Percentiles rank a stretch among this genome's conserved stretches.
phyloP scores from a whole-genome alignment of 2,888 invertebrate genomes.

The Pheosia gnoma region DNA sequence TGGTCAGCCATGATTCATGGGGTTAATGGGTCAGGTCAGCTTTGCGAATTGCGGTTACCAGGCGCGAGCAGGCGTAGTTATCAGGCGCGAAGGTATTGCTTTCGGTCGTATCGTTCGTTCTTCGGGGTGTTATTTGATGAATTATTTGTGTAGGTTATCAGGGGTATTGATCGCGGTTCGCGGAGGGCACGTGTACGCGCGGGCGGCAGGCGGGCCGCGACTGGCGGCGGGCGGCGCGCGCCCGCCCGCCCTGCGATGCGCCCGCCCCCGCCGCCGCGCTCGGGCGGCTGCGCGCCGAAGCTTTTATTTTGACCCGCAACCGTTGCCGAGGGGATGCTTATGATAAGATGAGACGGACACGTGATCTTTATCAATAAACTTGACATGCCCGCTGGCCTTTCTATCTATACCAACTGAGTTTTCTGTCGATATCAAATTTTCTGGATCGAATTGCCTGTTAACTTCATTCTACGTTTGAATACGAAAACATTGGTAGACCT shows the following conservation, averaged over 20 bases:
- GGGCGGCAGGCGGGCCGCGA: slow-evolving; percentile 80
- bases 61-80: slow-evolving; percentile 1
- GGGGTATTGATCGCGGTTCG: slow-evolving; percentile 68
- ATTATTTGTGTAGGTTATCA: slow-evolving; percentile 48
- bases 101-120: slow-evolving; percentile 13
- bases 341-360: slow-evolving; percentile 51
- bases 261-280: slow-evolving; percentile 39
- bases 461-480: too few relatives aligned
- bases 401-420: slow-evolving; percentile 5
- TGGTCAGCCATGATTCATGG: slow-evolving; percentile 61
- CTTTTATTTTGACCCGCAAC: slow-evolving; percentile 64
- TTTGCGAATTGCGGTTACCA: slow-evolving; percentile 48
- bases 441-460: background rate
- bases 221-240: slow-evolving; percentile 57
- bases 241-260: slow-evolving; percentile 40
- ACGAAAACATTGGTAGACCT: too few relatives aligned
- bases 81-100: slow-evolving; percentile 5
- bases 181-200: slow-evolving; percentile 65
- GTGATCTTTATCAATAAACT: slow-evolving; percentile 59
- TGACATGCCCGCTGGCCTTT: slow-evolving; percentile 11
- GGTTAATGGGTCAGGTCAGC: slow-evolving; percentile 49
- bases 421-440: slow-evolving; percentile 7
- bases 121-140: slow-evolving; percentile 26
- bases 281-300: slow-evolving; percentile 64
- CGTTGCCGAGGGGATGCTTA: slow-evolving; percentile 53